Evolutionary conservation across 2,797 vertebrate species (phyloP).

Genomic region (Semaprochilodus insignis): DNA sequence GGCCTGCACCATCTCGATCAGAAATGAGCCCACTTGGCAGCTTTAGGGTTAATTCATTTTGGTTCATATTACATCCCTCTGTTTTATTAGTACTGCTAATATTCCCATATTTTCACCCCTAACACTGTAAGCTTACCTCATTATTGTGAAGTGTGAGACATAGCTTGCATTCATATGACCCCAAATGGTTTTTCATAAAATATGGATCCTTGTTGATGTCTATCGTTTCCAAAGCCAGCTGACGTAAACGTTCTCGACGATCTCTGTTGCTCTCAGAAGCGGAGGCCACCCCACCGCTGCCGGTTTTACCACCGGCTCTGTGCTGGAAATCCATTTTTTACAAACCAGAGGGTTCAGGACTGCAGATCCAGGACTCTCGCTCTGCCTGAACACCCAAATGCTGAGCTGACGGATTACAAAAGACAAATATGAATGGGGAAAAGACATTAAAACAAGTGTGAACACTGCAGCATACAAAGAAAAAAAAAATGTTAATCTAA

Average conservation of each 20-base stretch:
- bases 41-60: no score
- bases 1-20: no score
- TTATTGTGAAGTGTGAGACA: slow-evolving; percentile 98
- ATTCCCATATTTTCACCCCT: no score
- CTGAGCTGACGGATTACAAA: background rate
- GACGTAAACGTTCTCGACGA: slow-evolving; percentile 89
- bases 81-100: no score
- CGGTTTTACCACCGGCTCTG: slow-evolving; percentile 94
- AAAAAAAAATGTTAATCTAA: background rate
- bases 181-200: slow-evolving; percentile 99
- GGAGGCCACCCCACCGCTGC: slow-evolving; percentile 94
- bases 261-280: slow-evolving; percentile 96
- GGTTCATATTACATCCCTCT: no score
- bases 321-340: slow-evolving; percentile 96
- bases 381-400: background rate
- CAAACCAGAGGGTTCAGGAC: slow-evolving; percentile 34
- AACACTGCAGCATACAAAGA: no score
- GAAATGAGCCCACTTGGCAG: no score
- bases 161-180: slow-evolving; percentile 97
- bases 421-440: background rate
- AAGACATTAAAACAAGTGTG: no score
- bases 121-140: slow-evolving; percentile 79
- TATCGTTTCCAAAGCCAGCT: slow-evolving; percentile 95
- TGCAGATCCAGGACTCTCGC: background rate
- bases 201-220: slow-evolving; percentile 99